Base-by-base conservation (phyloP, 2,797 vertebrate species). In the Enteromius mattozi region DNA sequence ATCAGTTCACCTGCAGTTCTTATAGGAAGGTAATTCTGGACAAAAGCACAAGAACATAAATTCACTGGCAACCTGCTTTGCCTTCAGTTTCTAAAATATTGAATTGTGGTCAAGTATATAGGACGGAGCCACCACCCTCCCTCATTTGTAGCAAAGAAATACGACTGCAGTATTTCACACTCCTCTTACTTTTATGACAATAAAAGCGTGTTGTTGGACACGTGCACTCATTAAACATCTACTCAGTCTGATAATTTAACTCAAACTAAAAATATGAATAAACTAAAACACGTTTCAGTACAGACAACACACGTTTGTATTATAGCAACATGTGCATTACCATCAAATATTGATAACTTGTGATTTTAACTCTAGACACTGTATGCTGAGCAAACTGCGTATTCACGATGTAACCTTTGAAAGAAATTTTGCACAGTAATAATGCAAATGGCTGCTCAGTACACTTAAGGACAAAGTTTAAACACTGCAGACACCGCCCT, bases 401-500 rank as follows among this genome's bases (percentile, higher is more conserved):
- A 54, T 42, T 21, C 30, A 30, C 3, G 0, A 24, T 1, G 33
- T 42, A 59, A 56, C n/a, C n/a, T 37, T 24, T 69, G 13, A 12
- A 1, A 40, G 2, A 80, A 13, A 70, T 51, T 7, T 14, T 19
- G 40, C 4, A 27, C 3, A 33, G 3, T 30, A 37, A 70, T n/a
- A n/a, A 72, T 0, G 10, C 35, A n/a, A 75, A 66, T 3, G 14
- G n/a, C 21, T 77, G n/a, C 33, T 69, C 33, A 7, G 54, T 6
- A 59, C 10, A 40, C 61, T 76, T 24, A 51, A 68, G 51, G 40
- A 49, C 75, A 72, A 24, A 71, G 81, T 47, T 77, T 83, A 63
- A 68, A 63, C 71, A 37, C 27, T 54, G 71, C 37, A 69, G 88
- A 86, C 91, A 86, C 90, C 90, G 89, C 90, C 91, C 90, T 72